These are phyloP conservation scores for Lithophane leautieri DNA, from an alignment of 2,888 invertebrate genomes.

Conservation along the genomic window DNA sequence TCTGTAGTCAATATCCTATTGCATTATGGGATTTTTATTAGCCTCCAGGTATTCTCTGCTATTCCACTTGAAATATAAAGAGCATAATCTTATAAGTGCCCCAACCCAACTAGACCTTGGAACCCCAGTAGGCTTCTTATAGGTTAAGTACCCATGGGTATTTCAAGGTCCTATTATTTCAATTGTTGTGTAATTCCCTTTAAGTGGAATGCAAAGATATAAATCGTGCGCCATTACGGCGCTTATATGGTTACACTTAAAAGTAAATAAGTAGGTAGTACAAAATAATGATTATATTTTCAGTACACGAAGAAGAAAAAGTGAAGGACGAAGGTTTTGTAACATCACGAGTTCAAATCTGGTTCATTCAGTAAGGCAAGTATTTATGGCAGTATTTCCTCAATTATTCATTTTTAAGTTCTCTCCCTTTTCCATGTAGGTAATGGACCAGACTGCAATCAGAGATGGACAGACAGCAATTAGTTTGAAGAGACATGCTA, in stretches of 20 bases:
- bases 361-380: background rate
- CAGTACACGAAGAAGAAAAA: conserved; percentile 43
- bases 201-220: conserved; percentile 60
- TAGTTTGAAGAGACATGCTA: no score
- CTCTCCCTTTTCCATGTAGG: background rate
- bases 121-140: conserved; percentile 25
- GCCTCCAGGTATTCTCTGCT: background rate
- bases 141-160: conserved; percentile 41
- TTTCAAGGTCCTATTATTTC: conserved; percentile 50
- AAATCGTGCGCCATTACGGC: conserved; percentile 58
- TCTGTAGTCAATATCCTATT: background rate
- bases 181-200: conserved; percentile 57
- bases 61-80: conserved; percentile 26
- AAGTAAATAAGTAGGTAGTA: conserved; percentile 44
- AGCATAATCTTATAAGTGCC: conserved; percentile 15
- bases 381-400: background rate
- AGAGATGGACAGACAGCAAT: no score
- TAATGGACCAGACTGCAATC: no score
- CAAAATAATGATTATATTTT: conserved; percentile 48
- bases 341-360: conserved; percentile 27
- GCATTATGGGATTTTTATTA: background rate
- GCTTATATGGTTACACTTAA: conserved; percentile 56
- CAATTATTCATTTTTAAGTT: background rate
- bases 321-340: conserved; percentile 33
- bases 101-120: conserved; percentile 37